phyloP scores from a whole-genome alignment of 53 echinoderm and acorn worm species.

The Stichopus horrens region DNA sequence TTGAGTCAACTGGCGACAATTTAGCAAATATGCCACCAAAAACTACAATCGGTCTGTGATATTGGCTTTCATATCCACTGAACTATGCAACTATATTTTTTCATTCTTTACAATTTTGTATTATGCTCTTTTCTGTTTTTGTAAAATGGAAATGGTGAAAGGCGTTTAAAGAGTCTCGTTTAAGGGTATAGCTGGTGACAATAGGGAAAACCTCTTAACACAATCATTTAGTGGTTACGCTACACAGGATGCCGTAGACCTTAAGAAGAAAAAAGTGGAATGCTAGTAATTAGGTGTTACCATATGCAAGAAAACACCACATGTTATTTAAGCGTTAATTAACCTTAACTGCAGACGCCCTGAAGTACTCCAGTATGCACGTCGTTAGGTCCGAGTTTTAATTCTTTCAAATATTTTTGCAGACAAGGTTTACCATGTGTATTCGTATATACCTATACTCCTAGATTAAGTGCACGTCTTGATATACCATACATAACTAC shows the following conservation, averaged over 20 bases:
- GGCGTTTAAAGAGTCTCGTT: conserved; percentile 16
- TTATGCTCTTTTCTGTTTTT: not conserved
- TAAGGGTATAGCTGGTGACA: conserved; percentile 13
- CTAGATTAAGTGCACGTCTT: too few species aligned
- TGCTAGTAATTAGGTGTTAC: not conserved
- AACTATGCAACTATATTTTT: conserved; percentile 16
- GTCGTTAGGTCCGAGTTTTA: too few species aligned
- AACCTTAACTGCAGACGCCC: too few species aligned
- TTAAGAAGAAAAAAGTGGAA: not conserved
- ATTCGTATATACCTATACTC: too few species aligned
- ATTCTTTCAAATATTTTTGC: too few species aligned
- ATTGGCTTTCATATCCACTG: conserved; percentile 37
- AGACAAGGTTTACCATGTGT: too few species aligned
- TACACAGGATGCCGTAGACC: not conserved
- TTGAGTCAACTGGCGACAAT: conserved; percentile 39
- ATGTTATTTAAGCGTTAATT: too few species aligned
- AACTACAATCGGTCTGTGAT: conserved; percentile 33
- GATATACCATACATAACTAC: too few species aligned
- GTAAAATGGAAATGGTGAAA: conserved; percentile 16
- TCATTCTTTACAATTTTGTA: conserved; percentile 24
- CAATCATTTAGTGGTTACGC: not conserved
- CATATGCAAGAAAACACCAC: too few species aligned
- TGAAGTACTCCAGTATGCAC: too few species aligned
- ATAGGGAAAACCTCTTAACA: not conserved
- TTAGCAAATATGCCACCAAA: conserved; percentile 41